Evolutionary conservation across 2,888 invertebrate species (phyloP).

Genomic region (Ectropis crepuscularia): DNA sequence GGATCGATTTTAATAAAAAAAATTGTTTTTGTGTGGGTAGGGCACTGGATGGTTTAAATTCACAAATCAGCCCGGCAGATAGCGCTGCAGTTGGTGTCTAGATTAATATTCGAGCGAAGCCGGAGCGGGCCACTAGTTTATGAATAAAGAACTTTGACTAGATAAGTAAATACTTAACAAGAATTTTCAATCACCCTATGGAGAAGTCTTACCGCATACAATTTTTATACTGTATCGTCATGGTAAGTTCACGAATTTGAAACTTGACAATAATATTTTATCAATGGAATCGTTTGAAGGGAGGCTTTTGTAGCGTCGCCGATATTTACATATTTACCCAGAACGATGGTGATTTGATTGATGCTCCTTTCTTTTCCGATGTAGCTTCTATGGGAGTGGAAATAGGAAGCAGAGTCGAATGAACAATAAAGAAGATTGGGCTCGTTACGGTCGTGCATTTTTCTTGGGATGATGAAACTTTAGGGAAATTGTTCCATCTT

Average conservation of each 20-base stretch:
- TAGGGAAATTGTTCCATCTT: too few species aligned
- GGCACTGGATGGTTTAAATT: too few species aligned
- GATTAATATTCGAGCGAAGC: too few species aligned
- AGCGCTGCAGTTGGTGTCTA: too few species aligned
- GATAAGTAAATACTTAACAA: too few species aligned
- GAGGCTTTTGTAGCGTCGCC: conserved; percentile 17
- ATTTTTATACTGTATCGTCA: conserved; percentile 8
- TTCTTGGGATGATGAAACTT: too few species aligned
- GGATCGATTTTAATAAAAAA: too few species aligned
- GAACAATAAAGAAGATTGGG: background rate
- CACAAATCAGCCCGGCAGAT: too few species aligned
- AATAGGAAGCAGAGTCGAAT: background rate
- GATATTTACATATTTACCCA: conserved; percentile 26
- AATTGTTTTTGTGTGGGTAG: too few species aligned
- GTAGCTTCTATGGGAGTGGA: background rate
- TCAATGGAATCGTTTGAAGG: conserved; percentile 32
- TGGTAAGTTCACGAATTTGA: conserved; percentile 30
- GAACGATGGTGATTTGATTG: conserved; percentile 18
- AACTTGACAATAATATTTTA: conserved; percentile 39
- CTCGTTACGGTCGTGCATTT: too few species aligned
- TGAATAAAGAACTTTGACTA: too few species aligned
- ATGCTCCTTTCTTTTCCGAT: conserved; percentile 2
- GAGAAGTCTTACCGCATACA: conserved; percentile 4
- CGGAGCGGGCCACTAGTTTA: too few species aligned
- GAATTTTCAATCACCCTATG: background rate